phyloP scores from a whole-genome alignment of 2,113 vertebrate species.

The Diadophis punctatus region DNA sequence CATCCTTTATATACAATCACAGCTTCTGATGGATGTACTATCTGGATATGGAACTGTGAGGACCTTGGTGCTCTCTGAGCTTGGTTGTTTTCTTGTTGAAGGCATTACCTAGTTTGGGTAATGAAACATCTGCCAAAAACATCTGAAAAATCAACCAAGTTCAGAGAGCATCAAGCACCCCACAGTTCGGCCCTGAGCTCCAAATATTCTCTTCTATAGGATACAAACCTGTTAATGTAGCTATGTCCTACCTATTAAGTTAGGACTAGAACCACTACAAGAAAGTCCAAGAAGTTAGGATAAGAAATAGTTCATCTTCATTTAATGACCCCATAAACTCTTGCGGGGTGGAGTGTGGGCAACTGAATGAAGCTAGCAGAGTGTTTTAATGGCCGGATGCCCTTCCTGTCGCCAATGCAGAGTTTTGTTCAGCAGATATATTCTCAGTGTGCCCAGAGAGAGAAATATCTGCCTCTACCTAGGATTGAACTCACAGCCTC shows the following conservation, averaged over 20 bases:
- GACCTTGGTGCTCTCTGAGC: not conserved
- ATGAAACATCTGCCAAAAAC: not conserved
- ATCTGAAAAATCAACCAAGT: not conserved
- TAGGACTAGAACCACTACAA: not conserved
- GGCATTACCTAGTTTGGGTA: not conserved
- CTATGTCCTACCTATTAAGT: not conserved
- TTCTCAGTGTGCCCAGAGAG: too few species aligned
- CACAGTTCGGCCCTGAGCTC: too few species aligned
- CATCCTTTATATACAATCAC: not conserved
- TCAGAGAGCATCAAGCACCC: not conserved
- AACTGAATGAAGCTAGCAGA: too few species aligned
- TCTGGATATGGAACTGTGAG: not conserved
- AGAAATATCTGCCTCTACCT: too few species aligned
- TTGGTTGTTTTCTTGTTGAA: not conserved
- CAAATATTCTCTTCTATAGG: not conserved
- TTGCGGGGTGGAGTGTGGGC: too few species aligned
- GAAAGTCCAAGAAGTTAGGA: not conserved
- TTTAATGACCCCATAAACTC: too few species aligned
- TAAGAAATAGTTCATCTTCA: not conserved
- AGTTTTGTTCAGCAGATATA: too few species aligned
- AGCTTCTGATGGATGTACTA: not conserved
- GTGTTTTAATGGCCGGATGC: too few species aligned
- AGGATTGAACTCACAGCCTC: too few species aligned
- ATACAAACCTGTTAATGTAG: not conserved
- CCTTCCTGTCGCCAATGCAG: too few species aligned